Evolutionary conservation across 1,140 invertebrate species (phyloP).

Genomic region (Macrobrachium rosenbergii): DNA sequence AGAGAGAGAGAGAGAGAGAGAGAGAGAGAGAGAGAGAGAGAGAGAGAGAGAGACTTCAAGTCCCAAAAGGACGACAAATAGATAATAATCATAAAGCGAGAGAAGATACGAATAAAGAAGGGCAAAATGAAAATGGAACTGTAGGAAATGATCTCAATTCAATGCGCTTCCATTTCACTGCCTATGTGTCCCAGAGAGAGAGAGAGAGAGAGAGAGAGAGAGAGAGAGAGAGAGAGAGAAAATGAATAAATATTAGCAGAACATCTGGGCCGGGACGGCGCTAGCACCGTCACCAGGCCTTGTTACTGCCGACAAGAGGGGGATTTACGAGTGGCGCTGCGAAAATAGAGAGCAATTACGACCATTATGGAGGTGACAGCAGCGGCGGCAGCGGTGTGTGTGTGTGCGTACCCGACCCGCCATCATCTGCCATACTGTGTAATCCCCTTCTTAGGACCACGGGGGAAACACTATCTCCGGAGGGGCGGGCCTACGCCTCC

Average conservation of each 20-base stretch:
- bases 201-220: slow-evolving; percentile 23
- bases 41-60: background rate
- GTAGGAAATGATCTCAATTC: background rate
- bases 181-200: background rate
- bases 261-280: background rate
- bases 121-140: background rate
- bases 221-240: background rate
- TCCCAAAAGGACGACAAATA: background rate
- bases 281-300: slow-evolving; percentile 44
- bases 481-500: background rate
- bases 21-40: slow-evolving; percentile 10
- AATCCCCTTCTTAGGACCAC: slow-evolving; percentile 10
- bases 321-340: slow-evolving; percentile 50
- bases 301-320: slow-evolving; percentile 50
- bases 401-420: slow-evolving; percentile 53
- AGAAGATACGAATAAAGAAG: background rate
- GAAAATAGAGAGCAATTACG: slow-evolving; percentile 63
- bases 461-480: slow-evolving; percentile 35
- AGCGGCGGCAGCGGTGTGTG: no score
- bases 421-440: slow-evolving; percentile 51
- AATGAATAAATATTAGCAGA: no score
- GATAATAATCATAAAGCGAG: background rate
- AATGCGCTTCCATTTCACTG: background rate
- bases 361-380: slow-evolving; percentile 53
- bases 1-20: slow-evolving; percentile 28